These are phyloP conservation scores for Pseudomyrmex sp. DNA, from an alignment of 1,140 invertebrate genomes.

Conservation along the genomic window DNA sequence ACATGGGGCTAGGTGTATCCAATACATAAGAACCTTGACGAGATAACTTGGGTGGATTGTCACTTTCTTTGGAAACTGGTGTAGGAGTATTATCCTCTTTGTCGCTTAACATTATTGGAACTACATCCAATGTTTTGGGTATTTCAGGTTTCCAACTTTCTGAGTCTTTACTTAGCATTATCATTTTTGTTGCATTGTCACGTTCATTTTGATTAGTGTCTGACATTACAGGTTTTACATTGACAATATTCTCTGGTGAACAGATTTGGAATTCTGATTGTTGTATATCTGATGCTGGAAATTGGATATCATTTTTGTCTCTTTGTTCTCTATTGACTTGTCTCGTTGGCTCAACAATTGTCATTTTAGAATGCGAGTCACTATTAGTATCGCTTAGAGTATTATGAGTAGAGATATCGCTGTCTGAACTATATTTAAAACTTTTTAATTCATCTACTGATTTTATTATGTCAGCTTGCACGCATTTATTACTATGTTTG, in stretches of 20 bases:
- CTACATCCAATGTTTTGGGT: conserved; percentile 81
- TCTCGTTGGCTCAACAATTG: not conserved
- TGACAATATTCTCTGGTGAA: conserved; percentile 42
- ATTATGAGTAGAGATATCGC: conserved; percentile 21
- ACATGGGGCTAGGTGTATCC: conserved; percentile 87
- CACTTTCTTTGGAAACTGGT: conserved; percentile 33
- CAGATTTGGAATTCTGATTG: conserved; percentile 59
- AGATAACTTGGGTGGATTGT: conserved; percentile 83
- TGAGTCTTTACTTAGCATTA: conserved; percentile 65
- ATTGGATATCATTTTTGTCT: conserved; percentile 8
- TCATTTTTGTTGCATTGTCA: conserved; percentile 69
- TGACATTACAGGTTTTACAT: conserved; percentile 71
- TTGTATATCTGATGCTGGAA: conserved; percentile 62
- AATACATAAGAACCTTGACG: conserved; percentile 88
- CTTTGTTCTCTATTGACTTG: not conserved
- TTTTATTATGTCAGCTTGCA: not conserved
- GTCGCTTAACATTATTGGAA: conserved; percentile 79
- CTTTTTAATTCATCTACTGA: conserved; percentile 7
- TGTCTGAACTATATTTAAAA: conserved; percentile 43
- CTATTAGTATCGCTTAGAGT: conserved; percentile 35
- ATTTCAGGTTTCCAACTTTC: conserved; percentile 81
- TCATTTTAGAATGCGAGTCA: conserved; percentile 8
- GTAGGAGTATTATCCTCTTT: conserved; percentile 15
- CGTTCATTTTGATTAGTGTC: conserved; percentile 76
- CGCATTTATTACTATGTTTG: conserved; percentile 20